Conservation (phyloP, 2,888 invertebrate species). For the Dolomedes plantarius region DNA sequence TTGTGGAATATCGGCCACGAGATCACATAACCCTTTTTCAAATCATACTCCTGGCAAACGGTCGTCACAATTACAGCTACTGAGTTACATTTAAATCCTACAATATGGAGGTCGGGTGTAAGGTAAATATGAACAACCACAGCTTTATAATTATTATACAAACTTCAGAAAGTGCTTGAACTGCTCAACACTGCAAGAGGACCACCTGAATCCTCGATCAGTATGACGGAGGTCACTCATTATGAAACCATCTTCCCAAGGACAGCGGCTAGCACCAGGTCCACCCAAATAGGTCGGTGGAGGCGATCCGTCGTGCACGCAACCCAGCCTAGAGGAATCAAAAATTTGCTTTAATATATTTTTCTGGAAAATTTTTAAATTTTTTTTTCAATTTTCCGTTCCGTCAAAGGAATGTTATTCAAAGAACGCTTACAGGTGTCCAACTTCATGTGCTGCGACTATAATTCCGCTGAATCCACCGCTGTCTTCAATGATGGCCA, state of each 20-base stretch:
- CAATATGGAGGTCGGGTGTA: no score
- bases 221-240: conserved; percentile 95
- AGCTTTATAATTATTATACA: no score
- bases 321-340: conserved; percentile 89
- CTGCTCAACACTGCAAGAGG: conserved; percentile 92
- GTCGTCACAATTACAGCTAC: no score
- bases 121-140: no score
- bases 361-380: no score
- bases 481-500: conserved; percentile 96
- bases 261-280: conserved; percentile 95
- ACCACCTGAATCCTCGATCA: conserved; percentile 96
- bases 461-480: conserved; percentile 97
- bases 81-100: no score
- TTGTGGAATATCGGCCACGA: no score
- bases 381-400: no score
- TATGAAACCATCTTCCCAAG: conserved; percentile 97
- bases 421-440: conserved; percentile 91
- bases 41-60: no score
- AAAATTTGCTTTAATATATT: no score
- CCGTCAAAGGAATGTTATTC: no score
- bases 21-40: no score
- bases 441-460: conserved; percentile 96
- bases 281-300: conserved; percentile 95
- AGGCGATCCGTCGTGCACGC: conserved; percentile 95
- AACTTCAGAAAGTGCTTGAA: conserved; percentile 97